phyloP scores from a whole-genome alignment of 2,113 vertebrate species.

The Lucifuga dentata region DNA sequence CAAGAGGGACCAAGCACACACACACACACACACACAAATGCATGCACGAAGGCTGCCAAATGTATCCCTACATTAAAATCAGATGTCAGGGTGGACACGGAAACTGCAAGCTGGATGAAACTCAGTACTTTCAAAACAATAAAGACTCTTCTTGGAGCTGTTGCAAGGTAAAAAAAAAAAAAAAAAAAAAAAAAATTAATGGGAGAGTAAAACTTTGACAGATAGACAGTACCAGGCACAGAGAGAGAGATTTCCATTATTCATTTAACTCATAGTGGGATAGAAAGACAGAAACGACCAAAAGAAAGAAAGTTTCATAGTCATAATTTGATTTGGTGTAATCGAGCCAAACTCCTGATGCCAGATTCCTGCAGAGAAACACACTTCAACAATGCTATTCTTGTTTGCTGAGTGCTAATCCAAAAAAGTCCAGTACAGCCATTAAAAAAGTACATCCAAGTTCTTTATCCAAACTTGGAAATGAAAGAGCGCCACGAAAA shows the following conservation, averaged over 20 bases:
- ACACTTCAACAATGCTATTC: constrained; percentile 19
- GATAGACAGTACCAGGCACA: constrained; percentile 33
- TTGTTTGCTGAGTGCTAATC: constrained; percentile 9
- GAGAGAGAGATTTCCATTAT: constrained; percentile 20
- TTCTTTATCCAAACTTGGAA: neutral
- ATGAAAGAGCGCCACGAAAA: neutral
- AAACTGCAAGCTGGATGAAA: constrained; percentile 73
- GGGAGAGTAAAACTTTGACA: constrained; percentile 36
- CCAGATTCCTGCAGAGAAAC: neutral
- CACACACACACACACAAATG: constrained; percentile 13
- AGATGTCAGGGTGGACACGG: constrained; percentile 58
- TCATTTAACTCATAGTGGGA: constrained; percentile 21
- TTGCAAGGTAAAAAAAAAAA: constrained; percentile 32
- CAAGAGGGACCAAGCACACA: constrained; percentile 49
- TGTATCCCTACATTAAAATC: constrained; percentile 67
- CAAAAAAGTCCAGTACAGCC: neutral
- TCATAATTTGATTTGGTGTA: no score
- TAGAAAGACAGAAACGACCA: neutral
- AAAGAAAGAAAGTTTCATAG: neutral
- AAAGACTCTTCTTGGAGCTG: constrained; percentile 22
- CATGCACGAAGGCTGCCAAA: constrained; percentile 26
- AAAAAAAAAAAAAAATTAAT: no score
- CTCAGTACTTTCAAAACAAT: constrained; percentile 65
- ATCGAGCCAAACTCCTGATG: constrained; percentile 1
- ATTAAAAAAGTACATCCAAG: neutral